phyloP scores from a whole-genome alignment of 2,888 invertebrate genomes.

The Hoplodrina ambigua region DNA sequence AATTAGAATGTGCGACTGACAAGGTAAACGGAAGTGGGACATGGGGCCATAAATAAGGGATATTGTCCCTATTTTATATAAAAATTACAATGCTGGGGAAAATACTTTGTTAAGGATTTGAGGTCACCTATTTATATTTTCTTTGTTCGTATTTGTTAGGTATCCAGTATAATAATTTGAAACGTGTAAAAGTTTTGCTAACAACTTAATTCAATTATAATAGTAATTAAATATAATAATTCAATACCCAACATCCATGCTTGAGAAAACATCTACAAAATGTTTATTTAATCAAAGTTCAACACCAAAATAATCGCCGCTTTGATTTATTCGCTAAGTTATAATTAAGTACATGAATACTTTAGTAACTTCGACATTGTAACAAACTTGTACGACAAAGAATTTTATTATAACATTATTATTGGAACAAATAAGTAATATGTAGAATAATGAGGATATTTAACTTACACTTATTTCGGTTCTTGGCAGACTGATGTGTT shows the following conservation, averaged over 20 bases:
- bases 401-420: slow-evolving; percentile 37
- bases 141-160: background rate
- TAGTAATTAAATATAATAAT: slow-evolving; percentile 22
- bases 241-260: slow-evolving; percentile 17
- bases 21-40: slow-evolving; percentile 34
- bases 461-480: slow-evolving; percentile 7
- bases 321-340: slow-evolving; percentile 54
- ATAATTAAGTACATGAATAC: slow-evolving; percentile 54
- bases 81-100: slow-evolving; percentile 11
- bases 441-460: slow-evolving; percentile 14
- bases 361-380: slow-evolving; percentile 45
- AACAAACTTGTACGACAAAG: slow-evolving; percentile 40
- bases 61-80: slow-evolving; percentile 19
- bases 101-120: slow-evolving; percentile 5
- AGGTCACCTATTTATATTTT: background rate
- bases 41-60: slow-evolving; percentile 31
- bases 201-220: slow-evolving; percentile 29
- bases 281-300: slow-evolving; percentile 50
- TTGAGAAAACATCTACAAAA: slow-evolving; percentile 30
- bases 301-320: slow-evolving; percentile 29
- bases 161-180: background rate
- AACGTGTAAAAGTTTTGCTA: slow-evolving; percentile 4
- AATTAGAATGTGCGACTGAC: slow-evolving; percentile 50
- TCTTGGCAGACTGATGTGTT: background rate
- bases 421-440: slow-evolving; percentile 33